These are phyloP conservation scores for Callipepla squamata DNA, from an alignment of 2,113 vertebrate species.

Conservation along the genomic window DNA sequence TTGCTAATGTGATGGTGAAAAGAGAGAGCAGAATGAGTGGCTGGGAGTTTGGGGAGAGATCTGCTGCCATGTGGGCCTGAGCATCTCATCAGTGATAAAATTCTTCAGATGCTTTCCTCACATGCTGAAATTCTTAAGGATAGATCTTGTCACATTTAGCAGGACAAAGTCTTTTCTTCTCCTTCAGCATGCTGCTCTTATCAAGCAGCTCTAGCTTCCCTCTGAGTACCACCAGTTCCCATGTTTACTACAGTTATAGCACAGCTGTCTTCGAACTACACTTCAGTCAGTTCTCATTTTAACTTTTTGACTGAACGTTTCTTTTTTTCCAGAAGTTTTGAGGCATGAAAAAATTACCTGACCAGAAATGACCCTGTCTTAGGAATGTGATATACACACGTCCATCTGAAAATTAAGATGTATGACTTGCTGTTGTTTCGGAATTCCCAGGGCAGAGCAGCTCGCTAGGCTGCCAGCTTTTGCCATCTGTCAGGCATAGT, in stretches of 20 bases:
- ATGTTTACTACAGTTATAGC: background rate
- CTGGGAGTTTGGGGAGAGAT: background rate
- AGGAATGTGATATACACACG: background rate
- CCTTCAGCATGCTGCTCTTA: background rate
- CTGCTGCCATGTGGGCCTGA: background rate
- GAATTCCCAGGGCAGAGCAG: background rate
- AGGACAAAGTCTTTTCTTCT: background rate
- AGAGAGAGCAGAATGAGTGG: background rate
- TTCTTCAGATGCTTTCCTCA: background rate
- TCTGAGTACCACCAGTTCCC: background rate
- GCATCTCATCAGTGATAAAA: background rate
- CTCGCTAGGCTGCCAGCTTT: background rate
- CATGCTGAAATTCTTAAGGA: background rate
- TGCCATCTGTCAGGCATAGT: conserved; percentile 31
- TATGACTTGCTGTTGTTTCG: background rate
- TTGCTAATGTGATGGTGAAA: background rate
- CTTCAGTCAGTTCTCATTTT: background rate
- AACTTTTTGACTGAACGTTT: background rate
- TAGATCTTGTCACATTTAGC: background rate
- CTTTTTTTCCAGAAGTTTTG: background rate
- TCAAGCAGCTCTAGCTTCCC: background rate
- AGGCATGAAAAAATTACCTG: background rate
- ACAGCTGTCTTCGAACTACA: background rate
- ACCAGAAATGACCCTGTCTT: background rate
- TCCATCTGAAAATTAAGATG: conserved; percentile 9